Evolutionary conservation across 2,797 vertebrate genomes (phyloP).

Genomic region (Alosa sapidissima): DNA sequence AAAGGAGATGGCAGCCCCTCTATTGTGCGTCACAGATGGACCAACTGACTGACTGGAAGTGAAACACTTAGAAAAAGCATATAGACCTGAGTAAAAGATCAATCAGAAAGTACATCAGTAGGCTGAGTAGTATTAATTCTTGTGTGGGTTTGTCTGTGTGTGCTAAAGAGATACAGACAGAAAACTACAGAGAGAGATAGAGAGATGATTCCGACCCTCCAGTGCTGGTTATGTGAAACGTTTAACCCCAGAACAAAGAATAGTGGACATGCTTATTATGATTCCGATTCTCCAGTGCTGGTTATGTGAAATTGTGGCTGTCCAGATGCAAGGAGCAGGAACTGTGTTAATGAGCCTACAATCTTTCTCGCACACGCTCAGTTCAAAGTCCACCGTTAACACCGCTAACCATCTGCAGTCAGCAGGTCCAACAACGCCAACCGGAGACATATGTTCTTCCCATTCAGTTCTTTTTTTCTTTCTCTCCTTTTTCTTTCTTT

Average conservation of each 20-base stretch:
- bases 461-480: not conserved
- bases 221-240: too few species aligned
- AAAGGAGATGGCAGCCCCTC: not conserved
- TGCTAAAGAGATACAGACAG: not conserved
- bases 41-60: not conserved
- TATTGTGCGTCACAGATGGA: not conserved
- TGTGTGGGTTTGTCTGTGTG: not conserved
- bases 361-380: not conserved
- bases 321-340: not conserved
- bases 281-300: not conserved
- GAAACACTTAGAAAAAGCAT: not conserved
- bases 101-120: not conserved
- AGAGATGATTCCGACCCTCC: too few species aligned
- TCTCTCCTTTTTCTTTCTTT: not conserved
- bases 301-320: not conserved
- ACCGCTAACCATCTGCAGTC: not conserved
- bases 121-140: not conserved
- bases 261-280: not conserved
- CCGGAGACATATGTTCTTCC: not conserved
- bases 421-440: not conserved
- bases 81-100: not conserved
- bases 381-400: not conserved
- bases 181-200: too few species aligned
- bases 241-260: not conserved
- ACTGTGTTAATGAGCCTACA: not conserved